These are phyloP conservation scores for Sturnus vulgaris DNA, from an alignment of 2,113 vertebrate species.

Conservation along the genomic window DNA sequence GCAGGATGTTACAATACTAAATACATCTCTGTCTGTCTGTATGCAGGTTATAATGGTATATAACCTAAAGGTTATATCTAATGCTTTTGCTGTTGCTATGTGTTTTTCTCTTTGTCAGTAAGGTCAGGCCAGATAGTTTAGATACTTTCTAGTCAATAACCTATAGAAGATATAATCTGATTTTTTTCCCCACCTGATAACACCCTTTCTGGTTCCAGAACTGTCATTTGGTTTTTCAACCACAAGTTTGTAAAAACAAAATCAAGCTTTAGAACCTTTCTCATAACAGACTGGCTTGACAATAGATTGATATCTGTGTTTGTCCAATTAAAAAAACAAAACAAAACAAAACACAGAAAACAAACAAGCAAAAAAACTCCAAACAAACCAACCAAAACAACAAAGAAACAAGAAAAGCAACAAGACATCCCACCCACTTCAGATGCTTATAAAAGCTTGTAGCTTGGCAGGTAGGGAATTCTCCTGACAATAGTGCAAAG, in stretches of 20 bases:
- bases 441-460: background rate
- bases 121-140: background rate
- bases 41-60: background rate
- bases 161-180: background rate
- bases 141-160: background rate
- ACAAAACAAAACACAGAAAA: background rate
- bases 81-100: background rate
- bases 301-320: background rate
- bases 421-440: background rate
- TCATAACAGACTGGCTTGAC: background rate
- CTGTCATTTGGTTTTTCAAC: background rate
- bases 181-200: background rate
- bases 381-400: background rate
- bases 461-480: background rate
- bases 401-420: rapidly evolving
- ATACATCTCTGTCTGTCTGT: background rate
- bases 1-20: background rate
- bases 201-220: background rate
- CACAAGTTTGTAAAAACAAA: background rate
- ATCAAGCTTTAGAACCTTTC: background rate
- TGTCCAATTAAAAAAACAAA: background rate
- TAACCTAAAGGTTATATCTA: background rate
- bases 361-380: background rate
- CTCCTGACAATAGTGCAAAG: background rate
- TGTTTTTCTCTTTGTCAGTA: background rate